phyloP scores from a whole-genome alignment of 2,113 vertebrate species.

The Pterocles gutturalis region DNA sequence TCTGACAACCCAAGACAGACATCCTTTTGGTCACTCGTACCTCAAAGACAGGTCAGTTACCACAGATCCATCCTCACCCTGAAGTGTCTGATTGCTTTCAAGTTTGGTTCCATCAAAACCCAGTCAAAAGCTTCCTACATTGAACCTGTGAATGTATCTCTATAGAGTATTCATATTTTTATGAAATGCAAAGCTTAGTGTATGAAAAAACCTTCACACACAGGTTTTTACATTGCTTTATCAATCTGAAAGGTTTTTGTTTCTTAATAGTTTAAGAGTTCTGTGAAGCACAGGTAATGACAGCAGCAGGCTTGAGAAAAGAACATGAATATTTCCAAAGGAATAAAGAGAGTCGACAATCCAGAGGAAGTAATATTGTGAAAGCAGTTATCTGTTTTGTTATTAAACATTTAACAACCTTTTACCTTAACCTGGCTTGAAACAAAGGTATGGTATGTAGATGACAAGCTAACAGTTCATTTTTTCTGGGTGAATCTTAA shows the following conservation, averaged over 20 bases:
- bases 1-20: neutral
- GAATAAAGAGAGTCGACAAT: neutral
- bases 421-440: neutral
- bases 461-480: neutral
- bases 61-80: neutral
- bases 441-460: neutral
- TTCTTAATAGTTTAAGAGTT: conserved; percentile 14
- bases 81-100: neutral
- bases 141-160: neutral
- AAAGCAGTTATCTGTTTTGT: neutral
- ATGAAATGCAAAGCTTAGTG: neutral
- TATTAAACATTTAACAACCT: neutral
- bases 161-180: neutral
- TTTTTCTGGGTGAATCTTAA: neutral
- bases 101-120: neutral
- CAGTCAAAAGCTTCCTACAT: neutral
- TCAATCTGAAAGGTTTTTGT: neutral
- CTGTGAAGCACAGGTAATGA: neutral
- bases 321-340: neutral
- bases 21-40: neutral
- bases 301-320: neutral
- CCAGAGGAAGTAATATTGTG: neutral
- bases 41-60: neutral
- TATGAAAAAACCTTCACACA: neutral
- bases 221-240: neutral